phyloP scores from a whole-genome alignment of 2,797 vertebrate genomes.

The Lepidocolaptes lacrymiger region DNA sequence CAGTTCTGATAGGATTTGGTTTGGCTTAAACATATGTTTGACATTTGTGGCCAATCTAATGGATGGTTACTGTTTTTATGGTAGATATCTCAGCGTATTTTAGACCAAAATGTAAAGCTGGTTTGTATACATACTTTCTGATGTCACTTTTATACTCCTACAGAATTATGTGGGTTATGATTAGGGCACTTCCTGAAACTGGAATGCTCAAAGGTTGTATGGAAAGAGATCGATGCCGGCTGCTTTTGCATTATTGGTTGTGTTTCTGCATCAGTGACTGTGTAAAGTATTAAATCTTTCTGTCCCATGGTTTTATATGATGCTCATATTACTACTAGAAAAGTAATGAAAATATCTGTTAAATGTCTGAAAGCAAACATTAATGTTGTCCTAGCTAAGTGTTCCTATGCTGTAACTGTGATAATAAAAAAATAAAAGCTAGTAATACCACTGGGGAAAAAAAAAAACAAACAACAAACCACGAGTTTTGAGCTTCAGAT shows the following conservation, averaged over 20 bases:
- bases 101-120: constrained; percentile 2
- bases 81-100: constrained; percentile 8
- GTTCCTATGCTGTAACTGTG: background rate
- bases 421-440: background rate
- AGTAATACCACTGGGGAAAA: background rate
- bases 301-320: background rate
- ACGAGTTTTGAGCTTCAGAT: background rate
- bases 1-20: constrained; percentile 9
- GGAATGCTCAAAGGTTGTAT: background rate
- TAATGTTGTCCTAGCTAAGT: background rate
- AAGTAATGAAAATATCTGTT: background rate
- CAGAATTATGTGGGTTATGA: background rate
- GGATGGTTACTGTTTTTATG: constrained; percentile 41
- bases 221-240: background rate
- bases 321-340: background rate
- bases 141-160: background rate
- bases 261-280: background rate
- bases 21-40: constrained; percentile 43
- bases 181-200: background rate
- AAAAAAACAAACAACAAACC: background rate
- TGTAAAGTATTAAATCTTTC: background rate
- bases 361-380: background rate
- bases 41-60: constrained; percentile 42
- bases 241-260: background rate
- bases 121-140: background rate